Evolutionary conservation across 2,888 invertebrate species (phyloP), one percentile per base, ranked within the genome.

Genomic region (Heteromyza rotundicornis): DNA sequence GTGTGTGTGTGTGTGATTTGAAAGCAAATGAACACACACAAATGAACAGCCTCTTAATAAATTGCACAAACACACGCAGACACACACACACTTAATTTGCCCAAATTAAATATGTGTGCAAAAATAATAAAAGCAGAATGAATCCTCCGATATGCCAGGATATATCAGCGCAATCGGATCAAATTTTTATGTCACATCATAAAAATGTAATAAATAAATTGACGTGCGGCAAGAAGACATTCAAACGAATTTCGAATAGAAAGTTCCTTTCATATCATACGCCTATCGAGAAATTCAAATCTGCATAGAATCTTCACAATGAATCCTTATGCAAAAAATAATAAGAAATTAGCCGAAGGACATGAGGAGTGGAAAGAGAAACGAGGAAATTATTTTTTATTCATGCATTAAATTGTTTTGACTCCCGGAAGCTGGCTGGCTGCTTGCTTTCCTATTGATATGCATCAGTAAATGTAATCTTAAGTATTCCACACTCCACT

Each of bases 331-430:
- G 22, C 40, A 50, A 55, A 14, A n/a, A n/a, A n/a, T n/a, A n/a
- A n/a, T n/a, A n/a, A 59, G 56, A 27, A 47, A 44, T 24, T 40
- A 49, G 49, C 50, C 22, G 27, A 32, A 50, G 36, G 49, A 60
- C 47, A 52, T 24, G 8, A 20, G 2, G 3, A 53, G n/a, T 2
- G 44, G 40, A 12, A 19, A 22, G 7, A 57, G 2, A 3, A 32
- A 1, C n/a, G 67, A 68, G 70, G 67, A 70, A 75, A 74, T 79
- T 76, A 81, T 81, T 75, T 77, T 71, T 78, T 78, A 80, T 81
- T 80, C 80, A 78, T 71, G 80, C 82, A 81, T 79, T 79, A 81
- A 81, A 81, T 80, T 81, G 81, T 79, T 79, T 79, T 78, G 79
- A 79, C 80, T 80, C 69, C 66, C 60, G 62, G 65, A 32, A 32